A percentile compares a stretch with the other conserved stretches of the same genome.
Conservation (phyloP, 2,113 vertebrate species). For the Pseudonaja textilis region DNA sequence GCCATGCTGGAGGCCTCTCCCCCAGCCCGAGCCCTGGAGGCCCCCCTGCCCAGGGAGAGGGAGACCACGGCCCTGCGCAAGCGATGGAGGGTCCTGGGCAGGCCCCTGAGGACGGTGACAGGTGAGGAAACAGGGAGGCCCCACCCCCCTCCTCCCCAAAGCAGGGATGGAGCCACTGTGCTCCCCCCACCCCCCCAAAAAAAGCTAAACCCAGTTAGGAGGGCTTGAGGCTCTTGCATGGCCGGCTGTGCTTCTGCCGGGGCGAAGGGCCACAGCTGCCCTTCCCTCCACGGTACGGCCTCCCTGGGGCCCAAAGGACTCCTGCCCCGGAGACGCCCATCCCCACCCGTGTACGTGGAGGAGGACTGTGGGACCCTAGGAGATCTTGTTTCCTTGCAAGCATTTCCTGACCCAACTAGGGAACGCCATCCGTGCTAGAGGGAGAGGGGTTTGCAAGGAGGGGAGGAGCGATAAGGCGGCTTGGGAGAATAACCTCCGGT, state of each 20-base stretch:
- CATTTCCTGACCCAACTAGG: too few relatives aligned
- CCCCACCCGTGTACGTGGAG: not conserved
- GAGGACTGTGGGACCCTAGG: not conserved
- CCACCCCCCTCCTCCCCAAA: not conserved
- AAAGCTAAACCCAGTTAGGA: not conserved
- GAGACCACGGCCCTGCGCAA: not conserved
- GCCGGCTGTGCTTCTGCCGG: too few relatives aligned
- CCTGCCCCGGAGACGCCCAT: not conserved
- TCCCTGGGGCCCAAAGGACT: not conserved
- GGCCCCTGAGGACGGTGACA: not conserved
- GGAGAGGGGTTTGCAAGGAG: too few relatives aligned
- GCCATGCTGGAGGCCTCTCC: not conserved
- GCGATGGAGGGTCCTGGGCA: not conserved
- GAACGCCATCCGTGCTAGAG: too few relatives aligned
- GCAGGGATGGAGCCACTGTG: not conserved
- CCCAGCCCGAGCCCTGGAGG: not conserved
- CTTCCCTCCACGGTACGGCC: not conserved
- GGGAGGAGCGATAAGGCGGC: too few relatives aligned
- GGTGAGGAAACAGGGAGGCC: not conserved
- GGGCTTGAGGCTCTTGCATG: not conserved
- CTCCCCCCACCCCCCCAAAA: not conserved
- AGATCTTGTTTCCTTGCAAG: too few relatives aligned
- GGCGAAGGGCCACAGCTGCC: not conserved
- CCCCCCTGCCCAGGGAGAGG: not conserved
- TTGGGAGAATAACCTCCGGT: too few relatives aligned